Conservation (phyloP, 2,797 vertebrate species). For the Girardinus metallicus region DNA sequence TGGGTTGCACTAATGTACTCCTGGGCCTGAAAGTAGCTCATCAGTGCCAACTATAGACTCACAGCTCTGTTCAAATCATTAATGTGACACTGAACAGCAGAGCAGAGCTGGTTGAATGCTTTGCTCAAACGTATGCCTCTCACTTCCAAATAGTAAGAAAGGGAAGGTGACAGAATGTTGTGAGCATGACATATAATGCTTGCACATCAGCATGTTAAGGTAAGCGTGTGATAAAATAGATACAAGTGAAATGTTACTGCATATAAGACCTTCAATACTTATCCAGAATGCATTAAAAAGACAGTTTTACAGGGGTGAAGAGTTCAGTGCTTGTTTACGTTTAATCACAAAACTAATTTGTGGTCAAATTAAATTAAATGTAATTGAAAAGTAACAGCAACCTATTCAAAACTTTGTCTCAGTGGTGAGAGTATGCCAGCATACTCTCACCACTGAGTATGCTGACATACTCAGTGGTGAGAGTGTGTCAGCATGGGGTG, state of each 20-base stretch:
- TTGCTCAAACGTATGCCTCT: neutral
- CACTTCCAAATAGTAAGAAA: slow-evolving; percentile 14
- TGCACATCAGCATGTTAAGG: slow-evolving; percentile 1
- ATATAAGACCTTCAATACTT: neutral
- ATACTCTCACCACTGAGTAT: no score
- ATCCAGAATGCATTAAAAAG: slow-evolving; percentile 5
- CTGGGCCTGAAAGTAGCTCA: slow-evolving; percentile 37
- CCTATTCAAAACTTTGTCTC: neutral
- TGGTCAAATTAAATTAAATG: neutral
- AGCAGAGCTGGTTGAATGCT: slow-evolving; percentile 4
- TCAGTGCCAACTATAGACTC: slow-evolving; percentile 41
- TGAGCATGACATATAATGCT: neutral
- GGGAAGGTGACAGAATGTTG: neutral
- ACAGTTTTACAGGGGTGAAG: neutral
- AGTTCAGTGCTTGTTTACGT: neutral
- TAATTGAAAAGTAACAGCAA: neutral
- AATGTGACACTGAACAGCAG: slow-evolving; percentile 27
- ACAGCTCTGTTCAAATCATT: slow-evolving; percentile 31
- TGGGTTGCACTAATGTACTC: slow-evolving; percentile 46
- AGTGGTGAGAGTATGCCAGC: neutral
- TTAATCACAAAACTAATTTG: neutral
- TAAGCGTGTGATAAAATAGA: neutral
- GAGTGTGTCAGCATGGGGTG: neutral
- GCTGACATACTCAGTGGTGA: neutral
- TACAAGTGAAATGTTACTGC: neutral